Conservation (phyloP, 2,888 invertebrate genomes). For the Aromia moschata region DNA sequence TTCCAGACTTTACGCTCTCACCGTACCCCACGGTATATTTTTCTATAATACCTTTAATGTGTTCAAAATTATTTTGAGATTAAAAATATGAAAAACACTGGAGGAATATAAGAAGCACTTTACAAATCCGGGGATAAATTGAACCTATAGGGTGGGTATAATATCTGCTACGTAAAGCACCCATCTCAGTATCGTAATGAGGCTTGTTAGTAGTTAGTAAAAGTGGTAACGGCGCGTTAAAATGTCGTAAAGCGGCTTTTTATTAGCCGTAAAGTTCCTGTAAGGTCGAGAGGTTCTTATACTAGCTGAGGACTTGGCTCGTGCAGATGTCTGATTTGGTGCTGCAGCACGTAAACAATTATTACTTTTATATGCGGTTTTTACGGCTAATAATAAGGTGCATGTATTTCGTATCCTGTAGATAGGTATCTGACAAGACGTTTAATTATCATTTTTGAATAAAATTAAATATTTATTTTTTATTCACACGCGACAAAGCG, state of each 20-base stretch:
- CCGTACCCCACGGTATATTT: not conserved
- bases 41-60: not conserved
- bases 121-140: slow-evolving; percentile 39
- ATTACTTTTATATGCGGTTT: slow-evolving; percentile 43
- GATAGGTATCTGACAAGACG: slow-evolving; percentile 9
- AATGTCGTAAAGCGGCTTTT: slow-evolving; percentile 63
- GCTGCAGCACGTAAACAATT: slow-evolving; percentile 58
- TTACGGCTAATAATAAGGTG: slow-evolving; percentile 24
- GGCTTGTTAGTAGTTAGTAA: slow-evolving; percentile 63
- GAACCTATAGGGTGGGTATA: slow-evolving; percentile 46
- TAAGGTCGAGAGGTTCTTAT: slow-evolving; percentile 54
- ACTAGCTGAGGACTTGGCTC: slow-evolving; percentile 45
- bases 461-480: slow-evolving; percentile 12
- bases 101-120: slow-evolving; percentile 2
- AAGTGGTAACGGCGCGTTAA: slow-evolving; percentile 63
- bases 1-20: too few species aligned
- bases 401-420: slow-evolving; percentile 10
- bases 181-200: slow-evolving; percentile 59
- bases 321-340: slow-evolving; percentile 53
- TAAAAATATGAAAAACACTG: not conserved
- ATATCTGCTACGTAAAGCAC: slow-evolving; percentile 53
- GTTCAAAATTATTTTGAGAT: not conserved
- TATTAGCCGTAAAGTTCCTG: slow-evolving; percentile 62
- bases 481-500: not conserved
- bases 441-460: slow-evolving; percentile 1